Conservation (phyloP, 2,888 invertebrate genomes). For the Sicus ferrugineus region DNA sequence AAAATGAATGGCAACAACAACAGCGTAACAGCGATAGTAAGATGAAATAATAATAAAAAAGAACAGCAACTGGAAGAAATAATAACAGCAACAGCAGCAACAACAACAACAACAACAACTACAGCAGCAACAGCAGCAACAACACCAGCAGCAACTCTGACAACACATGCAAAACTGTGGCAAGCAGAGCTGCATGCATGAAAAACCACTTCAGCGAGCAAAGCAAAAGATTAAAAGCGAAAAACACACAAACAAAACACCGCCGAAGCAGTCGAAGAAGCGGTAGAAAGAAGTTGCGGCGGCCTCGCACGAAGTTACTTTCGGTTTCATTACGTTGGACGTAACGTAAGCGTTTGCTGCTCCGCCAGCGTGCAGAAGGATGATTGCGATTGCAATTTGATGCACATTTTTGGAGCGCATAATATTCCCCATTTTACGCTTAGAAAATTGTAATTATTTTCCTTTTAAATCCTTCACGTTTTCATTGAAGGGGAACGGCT, state of each 20-base stretch:
- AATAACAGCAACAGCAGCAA: neutral
- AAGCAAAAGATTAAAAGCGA: neutral
- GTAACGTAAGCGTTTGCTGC: slow-evolving; percentile 6
- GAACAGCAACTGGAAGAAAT: neutral
- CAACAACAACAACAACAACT: slow-evolving; percentile 5
- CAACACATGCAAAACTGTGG: slow-evolving; percentile 24
- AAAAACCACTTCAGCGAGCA: slow-evolving; percentile 14
- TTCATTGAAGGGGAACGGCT: no score
- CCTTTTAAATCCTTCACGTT: no score
- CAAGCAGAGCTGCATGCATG: slow-evolving; percentile 23
- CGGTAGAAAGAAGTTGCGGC: slow-evolving; percentile 18
- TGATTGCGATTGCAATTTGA: no score
- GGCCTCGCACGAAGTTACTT: slow-evolving; percentile 23
- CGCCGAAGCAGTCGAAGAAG: slow-evolving; percentile 1
- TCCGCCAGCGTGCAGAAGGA: neutral
- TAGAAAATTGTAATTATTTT: no score
- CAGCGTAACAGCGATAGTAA: neutral
- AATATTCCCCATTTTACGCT: no score
- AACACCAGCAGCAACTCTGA: slow-evolving; percentile 9
- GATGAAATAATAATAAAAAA: slow-evolving; percentile 31
- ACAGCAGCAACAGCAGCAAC: slow-evolving; percentile 5
- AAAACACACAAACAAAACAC: slow-evolving; percentile 15
- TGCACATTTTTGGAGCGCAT: no score
- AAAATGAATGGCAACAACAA: neutral
- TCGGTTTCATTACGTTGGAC: slow-evolving; percentile 24